Conservation (phyloP, 2,113 vertebrate genomes). For the Protobothrops mucrosquamatus region DNA sequence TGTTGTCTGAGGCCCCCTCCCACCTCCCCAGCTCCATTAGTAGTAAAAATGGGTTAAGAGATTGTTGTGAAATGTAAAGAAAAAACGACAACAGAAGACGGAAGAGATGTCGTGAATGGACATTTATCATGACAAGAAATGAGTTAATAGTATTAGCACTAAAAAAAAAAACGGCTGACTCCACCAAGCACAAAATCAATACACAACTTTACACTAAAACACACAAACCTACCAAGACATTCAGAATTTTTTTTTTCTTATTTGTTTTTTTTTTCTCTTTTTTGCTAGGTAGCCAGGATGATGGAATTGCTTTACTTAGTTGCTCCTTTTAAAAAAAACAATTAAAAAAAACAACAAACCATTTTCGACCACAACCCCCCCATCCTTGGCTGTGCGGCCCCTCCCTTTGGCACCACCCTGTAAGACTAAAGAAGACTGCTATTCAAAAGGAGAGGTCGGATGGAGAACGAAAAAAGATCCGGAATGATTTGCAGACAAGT, state of each 20-base stretch:
- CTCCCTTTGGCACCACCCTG: conserved; percentile 18
- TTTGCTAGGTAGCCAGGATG: conserved; percentile 30
- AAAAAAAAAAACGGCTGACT: conserved; percentile 42
- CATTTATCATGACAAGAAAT: conserved; percentile 46
- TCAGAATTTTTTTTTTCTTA: conserved; percentile 6
- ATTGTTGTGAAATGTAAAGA: conserved; percentile 43
- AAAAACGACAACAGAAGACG: conserved; percentile 41
- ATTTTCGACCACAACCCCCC: not conserved
- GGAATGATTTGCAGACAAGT: conserved; percentile 4
- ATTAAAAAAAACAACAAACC: not conserved
- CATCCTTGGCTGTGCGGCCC: not conserved
- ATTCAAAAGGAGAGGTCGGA: conserved; percentile 17
- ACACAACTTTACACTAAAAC: conserved; percentile 45
- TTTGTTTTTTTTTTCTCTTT: conserved; percentile 8
- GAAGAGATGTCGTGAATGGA: conserved; percentile 37
- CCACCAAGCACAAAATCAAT: conserved; percentile 41
- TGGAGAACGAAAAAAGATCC: conserved; percentile 24
- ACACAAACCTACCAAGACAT: conserved; percentile 40
- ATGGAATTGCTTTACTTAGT: conserved; percentile 16
- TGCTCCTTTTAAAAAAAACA: conserved; percentile 2
- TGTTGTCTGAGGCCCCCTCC: too few relatives aligned
- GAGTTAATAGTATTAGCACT: conserved; percentile 45
- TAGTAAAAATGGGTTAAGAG: conserved; percentile 39
- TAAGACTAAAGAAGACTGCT: conserved; percentile 6
- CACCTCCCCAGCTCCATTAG: conserved; percentile 10